Evolutionary conservation across 2,888 invertebrate species (phyloP).

Genomic region (Drosophila incognita): DNA sequence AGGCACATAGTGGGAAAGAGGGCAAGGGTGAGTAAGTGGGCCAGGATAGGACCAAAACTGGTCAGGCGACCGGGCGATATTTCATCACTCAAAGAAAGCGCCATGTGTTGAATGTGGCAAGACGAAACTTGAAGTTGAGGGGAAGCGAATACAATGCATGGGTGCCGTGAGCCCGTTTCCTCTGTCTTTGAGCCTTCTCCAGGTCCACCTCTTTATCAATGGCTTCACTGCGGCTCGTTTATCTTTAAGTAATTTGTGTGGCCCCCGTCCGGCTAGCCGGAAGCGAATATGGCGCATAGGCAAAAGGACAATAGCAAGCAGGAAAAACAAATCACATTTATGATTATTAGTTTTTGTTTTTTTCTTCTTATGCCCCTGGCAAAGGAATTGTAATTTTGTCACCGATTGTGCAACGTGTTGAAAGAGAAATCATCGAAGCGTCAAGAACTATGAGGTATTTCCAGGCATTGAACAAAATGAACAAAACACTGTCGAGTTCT

Average conservation of each 20-base stretch:
- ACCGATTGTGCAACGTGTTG: neutral
- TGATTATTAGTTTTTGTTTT: constrained; percentile 52
- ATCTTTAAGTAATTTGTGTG: constrained; percentile 75
- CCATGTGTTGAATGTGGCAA: constrained; percentile 62
- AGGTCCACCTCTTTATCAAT: neutral
- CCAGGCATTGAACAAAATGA: neutral
- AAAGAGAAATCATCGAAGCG: neutral
- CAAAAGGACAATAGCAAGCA: constrained; percentile 38
- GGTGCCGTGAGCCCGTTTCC: constrained; percentile 39
- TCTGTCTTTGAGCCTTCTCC: constrained; percentile 6
- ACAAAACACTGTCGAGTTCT: neutral
- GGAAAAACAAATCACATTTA: constrained; percentile 59
- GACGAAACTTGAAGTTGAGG: constrained; percentile 58
- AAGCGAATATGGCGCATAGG: constrained; percentile 55
- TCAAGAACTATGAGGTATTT: neutral
- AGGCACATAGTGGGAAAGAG: constrained; percentile 1
- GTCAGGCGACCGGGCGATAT: constrained; percentile 37
- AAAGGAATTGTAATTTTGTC: neutral
- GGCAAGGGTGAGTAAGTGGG: neutral
- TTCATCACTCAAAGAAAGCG: constrained; percentile 71
- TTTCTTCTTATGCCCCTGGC: neutral
- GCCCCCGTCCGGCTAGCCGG: constrained; percentile 49
- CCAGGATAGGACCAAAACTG: constrained; percentile 24
- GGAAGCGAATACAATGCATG: constrained; percentile 76
- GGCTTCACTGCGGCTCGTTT: constrained; percentile 34